Conservation (phyloP, 2,888 invertebrate species). For the Xanthorhoe designata region DNA sequence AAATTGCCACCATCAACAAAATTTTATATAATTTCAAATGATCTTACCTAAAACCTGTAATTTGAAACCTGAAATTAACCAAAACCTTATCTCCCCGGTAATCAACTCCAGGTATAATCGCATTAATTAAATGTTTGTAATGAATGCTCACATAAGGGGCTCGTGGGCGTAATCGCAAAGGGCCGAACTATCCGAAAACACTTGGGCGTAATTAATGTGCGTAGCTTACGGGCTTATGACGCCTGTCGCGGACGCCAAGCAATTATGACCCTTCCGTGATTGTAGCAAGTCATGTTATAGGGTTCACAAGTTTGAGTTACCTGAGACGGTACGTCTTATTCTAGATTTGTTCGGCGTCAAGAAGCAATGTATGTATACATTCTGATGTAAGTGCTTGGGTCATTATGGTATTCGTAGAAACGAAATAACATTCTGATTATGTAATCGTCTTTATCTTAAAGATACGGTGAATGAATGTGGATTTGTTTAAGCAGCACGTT, state of each 20-base stretch:
- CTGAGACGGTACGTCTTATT: background rate
- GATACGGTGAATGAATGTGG: too few species aligned
- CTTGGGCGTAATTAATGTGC: slow-evolving; percentile 58
- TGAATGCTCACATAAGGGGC: slow-evolving; percentile 29
- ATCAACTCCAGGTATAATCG: slow-evolving; percentile 27
- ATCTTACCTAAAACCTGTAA: too few species aligned
- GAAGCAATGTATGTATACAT: background rate
- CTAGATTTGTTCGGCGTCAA: background rate
- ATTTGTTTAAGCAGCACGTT: too few species aligned
- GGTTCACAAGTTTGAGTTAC: background rate
- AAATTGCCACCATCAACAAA: too few species aligned
- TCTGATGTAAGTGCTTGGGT: background rate
- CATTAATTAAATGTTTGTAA: slow-evolving; percentile 33
- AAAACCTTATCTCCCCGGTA: slow-evolving; percentile 3
- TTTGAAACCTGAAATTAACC: background rate
- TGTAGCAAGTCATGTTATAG: slow-evolving; percentile 14
- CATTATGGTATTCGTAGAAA: too few species aligned
- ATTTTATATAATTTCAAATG: too few species aligned
- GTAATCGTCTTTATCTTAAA: too few species aligned
- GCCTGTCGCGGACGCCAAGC: slow-evolving; percentile 22
- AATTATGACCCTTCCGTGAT: slow-evolving; percentile 24
- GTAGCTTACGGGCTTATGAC: slow-evolving; percentile 47
- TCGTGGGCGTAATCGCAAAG: slow-evolving; percentile 37
- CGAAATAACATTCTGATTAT: too few species aligned
- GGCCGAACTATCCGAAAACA: slow-evolving; percentile 52